Percentiles rank a stretch among this genome's conserved stretches.
Conservation (phyloP, 2,888 invertebrate species). For the Phytoseiulus persimilis region DNA sequence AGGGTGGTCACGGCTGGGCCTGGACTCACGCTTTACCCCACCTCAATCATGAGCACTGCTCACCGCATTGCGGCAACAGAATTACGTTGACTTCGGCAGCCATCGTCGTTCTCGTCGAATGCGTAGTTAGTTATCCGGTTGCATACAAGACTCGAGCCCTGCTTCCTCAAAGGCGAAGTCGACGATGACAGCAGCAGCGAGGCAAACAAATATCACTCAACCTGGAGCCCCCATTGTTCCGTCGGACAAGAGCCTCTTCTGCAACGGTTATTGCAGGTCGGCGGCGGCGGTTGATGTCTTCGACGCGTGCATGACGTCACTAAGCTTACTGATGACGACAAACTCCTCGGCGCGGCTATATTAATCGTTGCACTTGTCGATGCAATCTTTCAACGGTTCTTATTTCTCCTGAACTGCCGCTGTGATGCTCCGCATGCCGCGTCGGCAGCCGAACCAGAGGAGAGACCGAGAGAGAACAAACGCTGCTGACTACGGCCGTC, state of each 20-base stretch:
- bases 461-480: neutral
- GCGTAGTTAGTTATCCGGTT: neutral
- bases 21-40: neutral
- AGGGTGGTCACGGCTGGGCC: slow-evolving; percentile 5
- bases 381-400: neutral
- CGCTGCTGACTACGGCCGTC: neutral
- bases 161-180: neutral
- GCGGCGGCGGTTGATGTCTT: too few relatives aligned
- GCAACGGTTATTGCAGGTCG: neutral
- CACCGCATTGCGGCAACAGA: neutral
- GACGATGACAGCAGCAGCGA: neutral
- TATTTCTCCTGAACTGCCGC: neutral
- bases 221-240: neutral
- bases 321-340: neutral
- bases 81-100: neutral
- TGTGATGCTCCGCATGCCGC: neutral
- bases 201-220: neutral
- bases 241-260: neutral
- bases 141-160: neutral
- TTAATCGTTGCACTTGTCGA: neutral
- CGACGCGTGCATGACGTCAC: neutral
- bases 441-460: neutral
- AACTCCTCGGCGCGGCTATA: neutral
- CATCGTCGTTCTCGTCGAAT: neutral
- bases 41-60: neutral